Percentiles rank a stretch among this genome's conserved stretches.
Conservation (phyloP, 2,888 invertebrate genomes). For the Drosophila rellima region DNA sequence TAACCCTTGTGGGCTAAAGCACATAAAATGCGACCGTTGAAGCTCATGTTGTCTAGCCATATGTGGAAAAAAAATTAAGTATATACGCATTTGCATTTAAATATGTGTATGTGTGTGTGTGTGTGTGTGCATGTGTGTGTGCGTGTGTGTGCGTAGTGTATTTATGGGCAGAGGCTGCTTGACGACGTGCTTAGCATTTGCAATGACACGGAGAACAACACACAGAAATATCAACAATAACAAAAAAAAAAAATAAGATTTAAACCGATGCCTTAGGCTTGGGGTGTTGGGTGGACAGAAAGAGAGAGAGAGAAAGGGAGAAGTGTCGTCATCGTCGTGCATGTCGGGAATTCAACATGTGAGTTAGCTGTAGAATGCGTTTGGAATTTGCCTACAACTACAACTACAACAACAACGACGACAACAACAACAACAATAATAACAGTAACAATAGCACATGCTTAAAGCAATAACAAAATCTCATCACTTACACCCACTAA, state of each 20-base stretch:
- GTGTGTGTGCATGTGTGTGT: slow-evolving; percentile 6
- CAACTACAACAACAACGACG: slow-evolving; percentile 15
- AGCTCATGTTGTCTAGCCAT: slow-evolving; percentile 11
- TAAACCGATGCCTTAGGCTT: slow-evolving; percentile 34
- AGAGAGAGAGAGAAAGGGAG: slow-evolving; percentile 3
- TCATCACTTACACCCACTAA: slow-evolving; percentile 42
- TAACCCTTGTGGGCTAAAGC: slow-evolving; percentile 26
- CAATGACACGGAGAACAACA: slow-evolving; percentile 59
- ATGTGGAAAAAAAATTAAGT: background rate
- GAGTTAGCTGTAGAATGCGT: slow-evolving; percentile 66
- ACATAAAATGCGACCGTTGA: slow-evolving; percentile 25
- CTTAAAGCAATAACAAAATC: slow-evolving; percentile 24
- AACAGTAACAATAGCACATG: slow-evolving; percentile 43
- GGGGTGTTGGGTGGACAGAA: slow-evolving; percentile 33
- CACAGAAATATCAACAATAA: slow-evolving; percentile 25
- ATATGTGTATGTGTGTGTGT: background rate
- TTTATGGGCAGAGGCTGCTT: slow-evolving; percentile 65
- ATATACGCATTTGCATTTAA: background rate
- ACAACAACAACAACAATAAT: slow-evolving; percentile 27
- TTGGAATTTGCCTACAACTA: slow-evolving; percentile 63
- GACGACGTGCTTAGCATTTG: slow-evolving; percentile 75
- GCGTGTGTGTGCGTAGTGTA: slow-evolving; percentile 20
- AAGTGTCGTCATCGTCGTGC: slow-evolving; percentile 67
- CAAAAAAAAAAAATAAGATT: slow-evolving; percentile 14
- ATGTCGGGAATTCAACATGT: slow-evolving; percentile 73